These are phyloP conservation scores for Coturnix japonica DNA, from an alignment of 2,113 vertebrate species.

Conservation along the genomic window DNA sequence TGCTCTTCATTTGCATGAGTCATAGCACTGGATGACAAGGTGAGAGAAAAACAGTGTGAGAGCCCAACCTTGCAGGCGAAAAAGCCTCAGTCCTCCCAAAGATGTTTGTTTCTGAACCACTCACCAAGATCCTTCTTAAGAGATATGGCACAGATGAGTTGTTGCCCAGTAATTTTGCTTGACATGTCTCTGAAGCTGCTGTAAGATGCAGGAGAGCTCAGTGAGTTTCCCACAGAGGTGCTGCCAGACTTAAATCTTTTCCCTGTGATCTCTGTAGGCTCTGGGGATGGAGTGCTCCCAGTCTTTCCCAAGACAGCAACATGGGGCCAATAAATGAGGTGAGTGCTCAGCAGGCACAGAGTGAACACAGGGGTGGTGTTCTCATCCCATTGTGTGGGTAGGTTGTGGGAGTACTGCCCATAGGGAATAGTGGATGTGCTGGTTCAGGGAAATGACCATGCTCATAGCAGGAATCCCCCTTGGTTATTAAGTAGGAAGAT, in stretches of 20 bases:
- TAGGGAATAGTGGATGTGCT: not conserved
- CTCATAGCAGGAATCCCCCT: not conserved
- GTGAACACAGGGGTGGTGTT: not conserved
- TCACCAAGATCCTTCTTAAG: not conserved
- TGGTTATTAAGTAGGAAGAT: not conserved
- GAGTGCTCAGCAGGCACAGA: not conserved
- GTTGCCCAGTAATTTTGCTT: not conserved
- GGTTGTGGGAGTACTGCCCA: not conserved
- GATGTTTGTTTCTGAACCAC: not conserved
- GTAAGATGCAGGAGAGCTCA: not conserved
- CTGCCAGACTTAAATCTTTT: not conserved
- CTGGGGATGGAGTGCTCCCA: fast-evolving
- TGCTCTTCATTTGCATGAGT: slow-evolving; percentile 58
- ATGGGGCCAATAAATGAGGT: not conserved
- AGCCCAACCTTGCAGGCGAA: not conserved
- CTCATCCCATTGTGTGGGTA: not conserved
- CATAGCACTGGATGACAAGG: slow-evolving; percentile 32
- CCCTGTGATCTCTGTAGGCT: not conserved
- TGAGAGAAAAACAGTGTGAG: slow-evolving; percentile 3
- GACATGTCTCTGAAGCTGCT: not conserved
- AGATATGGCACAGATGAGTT: not conserved
- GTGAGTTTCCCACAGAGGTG: not conserved
- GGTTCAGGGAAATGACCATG: not conserved
- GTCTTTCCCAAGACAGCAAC: not conserved
- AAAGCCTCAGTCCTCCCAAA: not conserved